Base-by-base conservation (phyloP, 2,113 vertebrate species). In the Paratilapia polleni region DNA sequence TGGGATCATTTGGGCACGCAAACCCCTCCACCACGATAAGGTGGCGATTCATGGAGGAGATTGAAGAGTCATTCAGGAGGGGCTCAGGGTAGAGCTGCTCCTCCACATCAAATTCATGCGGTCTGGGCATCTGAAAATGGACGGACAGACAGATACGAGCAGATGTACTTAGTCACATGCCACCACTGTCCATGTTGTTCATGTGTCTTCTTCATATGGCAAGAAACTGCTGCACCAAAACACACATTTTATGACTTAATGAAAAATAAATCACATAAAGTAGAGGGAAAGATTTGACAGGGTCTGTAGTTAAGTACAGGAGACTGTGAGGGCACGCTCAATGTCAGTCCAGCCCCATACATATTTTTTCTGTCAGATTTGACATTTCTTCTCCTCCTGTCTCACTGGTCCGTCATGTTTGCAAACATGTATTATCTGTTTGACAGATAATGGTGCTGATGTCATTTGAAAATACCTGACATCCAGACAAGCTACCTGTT, bases 231-330 rank as follows among this genome's bases (percentile, higher is more conserved):
- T 5, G 7, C 64, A 70, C 9, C 10, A 73, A 52, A 73, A 73
- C 24, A 31, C 54, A 86, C 38, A 38, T 11, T 13, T 77, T 76
- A 22, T 60, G 34, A 77, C 0, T 1, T 49, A 60, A 34, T 62
- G 28, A 75, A 68, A 78, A 17, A 3, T 15, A 73, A 76, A 82
- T 79, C 17, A 60, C 22, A 15, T 57, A 15, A 59, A 86, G 26
- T 83, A 59, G 12, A 80, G 19, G 36, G 60, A 60, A 68, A 54
- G 43, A 20, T 17, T 12, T 15, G 49, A 73, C 66, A 73, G 26
- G 43, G 31, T 80, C 43, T 77, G 63, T 10, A 75, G n/a, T 58
- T 87, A 85, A 85, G 61, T 78, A 70, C 22, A 73, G 68, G 66
- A 73, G 24, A 20, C 66, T 2, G 1, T 1, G 41, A 66, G 62